phyloP scores from a whole-genome alignment of 1,140 invertebrate genomes.

The Anastatus disparis region DNA sequence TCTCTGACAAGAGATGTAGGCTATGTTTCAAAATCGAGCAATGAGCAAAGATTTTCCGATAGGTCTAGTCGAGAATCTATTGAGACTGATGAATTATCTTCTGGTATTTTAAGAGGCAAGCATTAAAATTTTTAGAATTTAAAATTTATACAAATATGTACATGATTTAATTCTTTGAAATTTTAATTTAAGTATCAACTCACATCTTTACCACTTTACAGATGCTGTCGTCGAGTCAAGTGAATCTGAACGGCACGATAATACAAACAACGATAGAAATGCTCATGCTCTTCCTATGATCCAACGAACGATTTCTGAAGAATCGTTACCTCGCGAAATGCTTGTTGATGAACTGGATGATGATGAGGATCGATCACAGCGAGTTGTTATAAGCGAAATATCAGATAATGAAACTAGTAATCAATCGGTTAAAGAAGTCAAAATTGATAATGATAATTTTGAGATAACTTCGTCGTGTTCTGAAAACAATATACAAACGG shows the following conservation, averaged over 20 bases:
- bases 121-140: too few species aligned
- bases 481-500: constrained; percentile 52
- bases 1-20: constrained; percentile 22
- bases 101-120: constrained; percentile 3
- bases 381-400: constrained; percentile 35
- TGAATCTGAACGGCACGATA: constrained; percentile 53
- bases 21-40: constrained; percentile 27
- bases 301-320: constrained; percentile 61
- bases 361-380: constrained; percentile 36
- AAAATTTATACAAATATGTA: too few species aligned
- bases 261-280: constrained; percentile 44
- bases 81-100: not conserved
- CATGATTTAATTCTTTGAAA: too few species aligned
- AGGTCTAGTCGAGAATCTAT: not conserved
- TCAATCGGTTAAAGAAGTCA: constrained; percentile 38
- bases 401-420: constrained; percentile 44
- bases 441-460: not conserved
- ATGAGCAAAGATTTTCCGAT: not conserved
- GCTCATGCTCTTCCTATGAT: too few species aligned
- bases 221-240: constrained; percentile 40
- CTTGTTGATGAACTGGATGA: constrained; percentile 51
- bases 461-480: constrained; percentile 58
- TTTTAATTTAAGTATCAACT: not conserved
- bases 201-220: not conserved
- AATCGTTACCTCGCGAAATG: constrained; percentile 61